Evolutionary conservation across 2,113 vertebrate species (phyloP).

Genomic region (Archocentrus centrarchus): DNA sequence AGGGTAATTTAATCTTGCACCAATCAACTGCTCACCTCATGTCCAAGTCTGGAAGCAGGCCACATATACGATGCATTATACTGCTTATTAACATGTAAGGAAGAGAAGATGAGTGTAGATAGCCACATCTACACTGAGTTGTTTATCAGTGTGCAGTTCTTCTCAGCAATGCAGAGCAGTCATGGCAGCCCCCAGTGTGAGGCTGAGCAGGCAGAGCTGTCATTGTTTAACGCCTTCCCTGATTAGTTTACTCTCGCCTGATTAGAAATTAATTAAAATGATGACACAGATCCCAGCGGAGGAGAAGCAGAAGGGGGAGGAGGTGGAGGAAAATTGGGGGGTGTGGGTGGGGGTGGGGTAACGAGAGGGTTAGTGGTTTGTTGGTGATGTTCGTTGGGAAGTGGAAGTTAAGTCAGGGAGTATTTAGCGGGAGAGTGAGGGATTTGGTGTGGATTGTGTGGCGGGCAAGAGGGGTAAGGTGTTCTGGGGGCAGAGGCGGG

Average conservation of each 20-base stretch:
- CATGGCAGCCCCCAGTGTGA: slow-evolving; percentile 67
- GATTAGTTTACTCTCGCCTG: slow-evolving; percentile 87
- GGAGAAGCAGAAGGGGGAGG: slow-evolving; percentile 51
- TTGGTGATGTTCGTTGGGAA: slow-evolving; percentile 73
- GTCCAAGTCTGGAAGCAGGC: slow-evolving; percentile 40
- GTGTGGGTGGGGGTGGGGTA: slow-evolving; percentile 5
- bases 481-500: slow-evolving; percentile 53
- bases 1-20: slow-evolving; percentile 47
- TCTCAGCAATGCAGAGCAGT: slow-evolving; percentile 77
- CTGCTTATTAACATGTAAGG: slow-evolving; percentile 62
- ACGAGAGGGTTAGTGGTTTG: slow-evolving; percentile 64
- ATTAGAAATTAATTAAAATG: slow-evolving; percentile 89
- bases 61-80: slow-evolving; percentile 28
- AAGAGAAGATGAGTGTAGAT: slow-evolving; percentile 60
- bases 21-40: slow-evolving; percentile 35
- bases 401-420: slow-evolving; percentile 68
- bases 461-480: slow-evolving; percentile 65
- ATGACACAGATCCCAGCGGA: slow-evolving; percentile 84
- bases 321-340: slow-evolving; percentile 37
- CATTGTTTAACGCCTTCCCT: slow-evolving; percentile 82
- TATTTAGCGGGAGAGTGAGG: slow-evolving; percentile 66
- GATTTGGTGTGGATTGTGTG: slow-evolving; percentile 68
- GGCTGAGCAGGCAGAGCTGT: slow-evolving; percentile 77
- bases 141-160: slow-evolving; percentile 66
- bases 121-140: slow-evolving; percentile 54